Percentiles rank a stretch among this genome's conserved stretches.
Conservation (phyloP, 2,113 vertebrate species). For the Crotalus tigris region DNA sequence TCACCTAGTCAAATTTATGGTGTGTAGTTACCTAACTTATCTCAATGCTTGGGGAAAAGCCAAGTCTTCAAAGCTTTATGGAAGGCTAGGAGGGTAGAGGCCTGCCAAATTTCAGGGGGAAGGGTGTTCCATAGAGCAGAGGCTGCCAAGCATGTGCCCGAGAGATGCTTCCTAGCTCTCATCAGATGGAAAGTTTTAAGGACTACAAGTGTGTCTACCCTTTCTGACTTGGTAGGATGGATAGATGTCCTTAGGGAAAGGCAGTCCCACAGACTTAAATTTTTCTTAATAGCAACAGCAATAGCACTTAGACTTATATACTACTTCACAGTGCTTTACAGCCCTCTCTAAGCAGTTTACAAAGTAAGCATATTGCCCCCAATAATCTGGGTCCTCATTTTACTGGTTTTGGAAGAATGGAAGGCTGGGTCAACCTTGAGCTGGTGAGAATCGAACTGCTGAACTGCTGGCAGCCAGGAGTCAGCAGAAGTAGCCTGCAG, state of each 20-base stretch:
- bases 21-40: background rate
- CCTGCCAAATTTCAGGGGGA: background rate
- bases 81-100: background rate
- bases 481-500: no score
- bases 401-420: no score
- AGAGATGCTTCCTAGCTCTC: background rate
- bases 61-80: background rate
- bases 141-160: background rate
- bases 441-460: no score
- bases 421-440: no score
- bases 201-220: background rate
- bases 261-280: background rate
- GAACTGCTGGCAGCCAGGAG: no score
- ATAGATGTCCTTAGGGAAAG: background rate
- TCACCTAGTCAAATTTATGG: background rate
- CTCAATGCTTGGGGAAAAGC: background rate
- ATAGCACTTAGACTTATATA: no score
- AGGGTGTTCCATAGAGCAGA: background rate
- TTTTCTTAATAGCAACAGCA: background rate
- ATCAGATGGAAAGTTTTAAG: background rate
- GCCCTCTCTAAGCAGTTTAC: no score
- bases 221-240: background rate
- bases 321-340: no score
- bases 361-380: no score
- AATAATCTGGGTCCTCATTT: no score